These are phyloP conservation scores for Ectropis crepuscularia DNA, from an alignment of 2,888 invertebrate species.

Conservation along the genomic window DNA sequence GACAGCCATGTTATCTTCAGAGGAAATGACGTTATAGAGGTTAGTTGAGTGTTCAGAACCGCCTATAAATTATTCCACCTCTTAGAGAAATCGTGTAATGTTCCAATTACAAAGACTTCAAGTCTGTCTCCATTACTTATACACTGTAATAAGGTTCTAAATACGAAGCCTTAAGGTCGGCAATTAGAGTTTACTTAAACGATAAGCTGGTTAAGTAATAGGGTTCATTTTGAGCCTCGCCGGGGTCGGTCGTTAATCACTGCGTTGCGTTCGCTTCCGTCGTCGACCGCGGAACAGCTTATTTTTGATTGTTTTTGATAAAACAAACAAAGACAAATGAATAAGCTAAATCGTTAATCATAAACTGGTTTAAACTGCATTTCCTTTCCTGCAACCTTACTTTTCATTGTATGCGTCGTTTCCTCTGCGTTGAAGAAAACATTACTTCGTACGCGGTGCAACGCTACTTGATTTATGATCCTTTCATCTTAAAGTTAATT, in stretches of 20 bases:
- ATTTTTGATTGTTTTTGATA: constrained; percentile 83
- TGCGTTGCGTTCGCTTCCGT: constrained; percentile 65
- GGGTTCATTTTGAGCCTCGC: constrained; percentile 76
- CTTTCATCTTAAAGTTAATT: constrained; percentile 32
- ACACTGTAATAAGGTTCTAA: constrained; percentile 35
- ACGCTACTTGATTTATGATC: constrained; percentile 38
- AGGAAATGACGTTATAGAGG: constrained; percentile 32
- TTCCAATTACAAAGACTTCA: constrained; percentile 36
- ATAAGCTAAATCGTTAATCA: constrained; percentile 73
- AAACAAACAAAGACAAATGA: constrained; percentile 77
- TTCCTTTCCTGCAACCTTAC: constrained; percentile 54
- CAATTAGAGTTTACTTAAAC: constrained; percentile 70
- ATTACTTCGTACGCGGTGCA: constrained; percentile 35
- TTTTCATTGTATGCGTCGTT: constrained; percentile 49
- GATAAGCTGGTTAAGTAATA: constrained; percentile 75
- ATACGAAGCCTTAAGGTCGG: constrained; percentile 55
- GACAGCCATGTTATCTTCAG: constrained; percentile 22
- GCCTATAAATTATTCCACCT: constrained; percentile 39
- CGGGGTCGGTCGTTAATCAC: constrained; percentile 77
- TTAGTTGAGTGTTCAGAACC: constrained; percentile 15
- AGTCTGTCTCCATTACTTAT: constrained; percentile 22
- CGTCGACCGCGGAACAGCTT: constrained; percentile 68
- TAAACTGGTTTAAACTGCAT: constrained; percentile 63
- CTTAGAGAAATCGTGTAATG: constrained; percentile 44
- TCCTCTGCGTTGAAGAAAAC: constrained; percentile 44